Evolutionary conservation across 2,888 invertebrate genomes (phyloP).

Genomic region (Litoditis marina): DNA sequence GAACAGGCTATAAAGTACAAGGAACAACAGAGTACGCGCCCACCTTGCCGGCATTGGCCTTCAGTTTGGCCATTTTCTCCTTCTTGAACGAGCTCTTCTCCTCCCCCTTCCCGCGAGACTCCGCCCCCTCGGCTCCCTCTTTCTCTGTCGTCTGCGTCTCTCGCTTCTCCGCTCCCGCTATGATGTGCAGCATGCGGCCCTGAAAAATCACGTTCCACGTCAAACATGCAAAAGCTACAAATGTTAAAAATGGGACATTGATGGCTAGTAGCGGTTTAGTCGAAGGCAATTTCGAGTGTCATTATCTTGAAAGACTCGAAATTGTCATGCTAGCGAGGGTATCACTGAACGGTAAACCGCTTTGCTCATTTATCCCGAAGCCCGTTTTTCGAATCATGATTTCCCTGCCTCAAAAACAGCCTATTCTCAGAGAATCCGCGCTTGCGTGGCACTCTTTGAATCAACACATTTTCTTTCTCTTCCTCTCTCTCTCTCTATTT

Average conservation of each 20-base stretch:
- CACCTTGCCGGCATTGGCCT: constrained; percentile 64
- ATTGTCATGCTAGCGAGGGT: too few species aligned
- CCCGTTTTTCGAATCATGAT: too few species aligned
- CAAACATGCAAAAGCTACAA: too few species aligned
- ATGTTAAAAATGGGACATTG: too few species aligned
- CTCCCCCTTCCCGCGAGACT: constrained; percentile 23
- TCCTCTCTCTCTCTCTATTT: too few species aligned
- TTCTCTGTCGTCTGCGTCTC: constrained; percentile 19
- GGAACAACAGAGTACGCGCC: background rate
- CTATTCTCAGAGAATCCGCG: too few species aligned
- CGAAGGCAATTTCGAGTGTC: too few species aligned
- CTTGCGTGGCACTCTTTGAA: background rate
- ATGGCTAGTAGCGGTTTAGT: too few species aligned
- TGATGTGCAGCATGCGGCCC: constrained; percentile 86
- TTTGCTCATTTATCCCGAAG: too few species aligned
- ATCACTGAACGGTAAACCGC: too few species aligned
- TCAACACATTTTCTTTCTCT: background rate
- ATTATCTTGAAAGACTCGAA: too few species aligned
- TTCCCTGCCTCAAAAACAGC: too few species aligned
- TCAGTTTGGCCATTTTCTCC: constrained; percentile 69
- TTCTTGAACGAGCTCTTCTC: constrained; percentile 23
- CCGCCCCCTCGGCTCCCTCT: constrained; percentile 15
- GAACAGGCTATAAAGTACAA: background rate
- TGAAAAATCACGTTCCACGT: constrained; percentile 52
- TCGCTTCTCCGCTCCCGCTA: constrained; percentile 76